phyloP scores from a whole-genome alignment of 2,797 vertebrate species.

The Iguana delicatissima region DNA sequence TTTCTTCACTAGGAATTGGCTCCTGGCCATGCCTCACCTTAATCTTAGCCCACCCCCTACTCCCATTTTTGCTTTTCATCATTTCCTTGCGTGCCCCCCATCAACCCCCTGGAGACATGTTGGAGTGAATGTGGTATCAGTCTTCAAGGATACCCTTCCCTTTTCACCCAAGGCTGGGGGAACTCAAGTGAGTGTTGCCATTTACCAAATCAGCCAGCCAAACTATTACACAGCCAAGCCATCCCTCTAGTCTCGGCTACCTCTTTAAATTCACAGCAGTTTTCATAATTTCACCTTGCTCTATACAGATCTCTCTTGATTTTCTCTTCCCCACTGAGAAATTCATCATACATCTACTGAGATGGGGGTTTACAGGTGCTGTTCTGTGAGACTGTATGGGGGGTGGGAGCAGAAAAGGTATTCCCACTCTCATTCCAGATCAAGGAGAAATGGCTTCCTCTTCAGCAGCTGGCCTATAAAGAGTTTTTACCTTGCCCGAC shows the following conservation, averaged over 20 bases:
- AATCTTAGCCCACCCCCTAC: no score
- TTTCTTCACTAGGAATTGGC: not conserved
- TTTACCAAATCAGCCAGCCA: not conserved
- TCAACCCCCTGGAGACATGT: no score
- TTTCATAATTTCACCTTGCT: not conserved
- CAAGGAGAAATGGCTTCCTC: no score
- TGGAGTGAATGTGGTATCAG: not conserved
- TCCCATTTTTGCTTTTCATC: not conserved
- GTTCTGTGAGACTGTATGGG: not conserved
- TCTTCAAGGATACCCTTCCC: not conserved
- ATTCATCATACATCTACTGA: not conserved
- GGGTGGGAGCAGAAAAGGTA: not conserved
- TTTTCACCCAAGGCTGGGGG: not conserved
- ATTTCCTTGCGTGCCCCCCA: no score
- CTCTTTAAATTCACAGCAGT: not conserved
- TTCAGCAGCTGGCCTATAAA: fast-evolving
- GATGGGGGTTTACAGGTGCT: not conserved
- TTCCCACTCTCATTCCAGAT: not conserved
- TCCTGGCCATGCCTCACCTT: not conserved
- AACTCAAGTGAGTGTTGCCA: not conserved
- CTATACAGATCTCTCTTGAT: not conserved
- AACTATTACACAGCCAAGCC: not conserved
- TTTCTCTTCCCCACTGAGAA: not conserved
- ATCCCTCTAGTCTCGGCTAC: no score
- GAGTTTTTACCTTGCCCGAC: slow-evolving; percentile 86